phyloP scores from a whole-genome alignment of 2,113 vertebrate species.

The Ramphastos sulfuratus region DNA sequence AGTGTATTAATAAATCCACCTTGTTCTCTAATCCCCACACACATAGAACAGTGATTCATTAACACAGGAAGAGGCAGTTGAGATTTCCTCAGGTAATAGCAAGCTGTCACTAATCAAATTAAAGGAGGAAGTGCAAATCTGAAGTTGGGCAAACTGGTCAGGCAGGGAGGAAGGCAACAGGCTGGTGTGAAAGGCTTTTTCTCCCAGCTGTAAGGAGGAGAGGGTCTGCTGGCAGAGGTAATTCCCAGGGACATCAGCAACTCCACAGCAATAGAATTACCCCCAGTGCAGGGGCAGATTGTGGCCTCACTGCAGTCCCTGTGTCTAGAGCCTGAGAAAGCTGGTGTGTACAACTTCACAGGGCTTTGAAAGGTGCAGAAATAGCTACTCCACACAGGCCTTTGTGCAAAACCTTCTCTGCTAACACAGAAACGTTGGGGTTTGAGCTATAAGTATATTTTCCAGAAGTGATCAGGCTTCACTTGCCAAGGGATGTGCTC shows the following conservation, averaged over 20 bases:
- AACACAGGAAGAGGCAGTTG: slow-evolving; percentile 77
- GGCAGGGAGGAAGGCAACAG: neutral
- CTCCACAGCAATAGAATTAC: neutral
- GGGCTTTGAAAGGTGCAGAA: neutral
- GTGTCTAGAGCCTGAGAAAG: neutral
- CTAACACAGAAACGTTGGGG: neutral
- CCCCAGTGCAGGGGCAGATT: neutral
- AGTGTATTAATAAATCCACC: slow-evolving; percentile 74
- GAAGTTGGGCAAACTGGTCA: slow-evolving; percentile 10
- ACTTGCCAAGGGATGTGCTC: neutral
- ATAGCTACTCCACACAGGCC: neutral
- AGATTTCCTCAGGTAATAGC: slow-evolving; percentile 79
- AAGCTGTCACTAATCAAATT: slow-evolving; percentile 77
- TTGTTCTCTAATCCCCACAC: slow-evolving; percentile 71
- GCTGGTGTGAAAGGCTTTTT: neutral
- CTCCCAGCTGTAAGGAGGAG: neutral
- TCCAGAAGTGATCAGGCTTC: neutral
- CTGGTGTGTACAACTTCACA: neutral
- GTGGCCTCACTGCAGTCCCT: neutral
- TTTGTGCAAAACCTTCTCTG: neutral
- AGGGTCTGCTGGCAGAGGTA: neutral
- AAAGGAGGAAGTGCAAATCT: slow-evolving; percentile 63
- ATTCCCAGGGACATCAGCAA: neutral
- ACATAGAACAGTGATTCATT: slow-evolving; percentile 74
- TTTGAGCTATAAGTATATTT: neutral